Base-by-base conservation (phyloP, 2,888 invertebrate genomes). In the Stenurella melanura region DNA sequence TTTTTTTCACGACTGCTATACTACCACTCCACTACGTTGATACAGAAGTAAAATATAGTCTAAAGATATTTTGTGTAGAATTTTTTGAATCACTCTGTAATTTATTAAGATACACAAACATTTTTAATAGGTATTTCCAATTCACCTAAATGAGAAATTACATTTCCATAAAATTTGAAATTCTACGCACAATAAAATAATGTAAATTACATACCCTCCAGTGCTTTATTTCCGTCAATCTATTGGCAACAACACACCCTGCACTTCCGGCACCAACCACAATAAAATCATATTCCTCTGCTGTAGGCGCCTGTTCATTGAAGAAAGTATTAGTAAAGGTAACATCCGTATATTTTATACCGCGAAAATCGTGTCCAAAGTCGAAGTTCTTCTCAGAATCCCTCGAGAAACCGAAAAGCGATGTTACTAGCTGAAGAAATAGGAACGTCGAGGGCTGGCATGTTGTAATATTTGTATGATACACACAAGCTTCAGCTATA, bases 241-340 rank as follows among this genome's bases (percentile, higher is more conserved):
- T 90, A 87, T 92, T 94, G 0, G 94, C 94, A 18, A 94, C 85
- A 34, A 94, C 93, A 85, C 93, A 93, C 0, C 94, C 94, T 0
- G 93, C 93, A 7, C 93, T 93, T 0, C 94, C 94, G 0, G 92
- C 94, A 18, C 94, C 94, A 54, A 94, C 91, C 69, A 93, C 89
- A 73, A 93, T 92, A 81, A 93, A 95, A 83, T 93, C 93, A 84
- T 90, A 58, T 84, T 81, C 68, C 76, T 83, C 64, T 72, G 77
- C 63, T 72, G 30, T 34, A 26, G 68, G n/a, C 26, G 73, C 69
- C 18, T 67, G 69, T 6, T 75, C 77, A 18, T 70, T 74, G 50
- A 74, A 79, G 57, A 81, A 82, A 58, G 74, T 71, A 57, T 76
- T 42, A 9, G 74, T 71, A 60, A 78, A 78, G 19, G 50, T 71